These are phyloP conservation scores for Steinernema khuongi DNA, from an alignment of 1,140 invertebrate genomes.

Conservation along the genomic window DNA sequence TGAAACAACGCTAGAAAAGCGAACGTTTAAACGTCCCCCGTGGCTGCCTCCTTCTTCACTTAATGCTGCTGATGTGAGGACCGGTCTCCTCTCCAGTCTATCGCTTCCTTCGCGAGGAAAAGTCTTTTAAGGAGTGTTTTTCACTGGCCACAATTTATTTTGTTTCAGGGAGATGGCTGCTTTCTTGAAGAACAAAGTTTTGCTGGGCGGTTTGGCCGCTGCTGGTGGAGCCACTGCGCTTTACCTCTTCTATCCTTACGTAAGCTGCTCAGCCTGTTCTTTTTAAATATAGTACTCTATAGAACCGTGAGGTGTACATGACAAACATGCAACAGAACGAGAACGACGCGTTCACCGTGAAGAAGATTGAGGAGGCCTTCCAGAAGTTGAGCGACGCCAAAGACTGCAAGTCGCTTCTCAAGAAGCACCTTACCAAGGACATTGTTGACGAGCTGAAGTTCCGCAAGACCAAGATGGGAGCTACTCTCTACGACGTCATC, in stretches of 20 bases:
- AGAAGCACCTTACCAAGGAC: conserved; percentile 84
- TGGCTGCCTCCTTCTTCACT: too few species aligned
- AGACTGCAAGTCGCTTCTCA: conserved; percentile 80
- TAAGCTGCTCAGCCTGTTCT: not conserved
- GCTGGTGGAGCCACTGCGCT: conserved; percentile 12
- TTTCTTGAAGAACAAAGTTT: not conserved
- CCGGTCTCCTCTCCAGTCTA: too few species aligned
- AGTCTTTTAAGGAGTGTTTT: not conserved
- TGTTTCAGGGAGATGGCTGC: not conserved
- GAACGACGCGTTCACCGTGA: conserved; percentile 60
- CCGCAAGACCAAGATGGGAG: conserved; percentile 39
- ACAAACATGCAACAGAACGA: conserved; percentile 29
- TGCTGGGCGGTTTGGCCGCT: conserved; percentile 1
- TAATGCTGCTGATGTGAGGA: too few species aligned
- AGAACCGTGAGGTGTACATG: conserved; percentile 23
- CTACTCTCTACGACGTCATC: conserved; percentile 63
- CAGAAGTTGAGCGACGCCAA: conserved; percentile 61
- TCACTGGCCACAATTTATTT: not conserved
- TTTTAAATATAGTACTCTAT: not conserved
- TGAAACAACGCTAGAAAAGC: too few species aligned
- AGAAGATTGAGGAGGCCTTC: conserved; percentile 73
- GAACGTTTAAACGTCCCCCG: too few species aligned
- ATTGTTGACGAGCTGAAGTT: conserved; percentile 70
- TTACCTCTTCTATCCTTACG: conserved; percentile 21
- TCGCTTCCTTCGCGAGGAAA: not conserved